Evolutionary conservation across 2,113 vertebrate genomes (phyloP).

Genomic region (Stomatorhinus ivindoensis): DNA sequence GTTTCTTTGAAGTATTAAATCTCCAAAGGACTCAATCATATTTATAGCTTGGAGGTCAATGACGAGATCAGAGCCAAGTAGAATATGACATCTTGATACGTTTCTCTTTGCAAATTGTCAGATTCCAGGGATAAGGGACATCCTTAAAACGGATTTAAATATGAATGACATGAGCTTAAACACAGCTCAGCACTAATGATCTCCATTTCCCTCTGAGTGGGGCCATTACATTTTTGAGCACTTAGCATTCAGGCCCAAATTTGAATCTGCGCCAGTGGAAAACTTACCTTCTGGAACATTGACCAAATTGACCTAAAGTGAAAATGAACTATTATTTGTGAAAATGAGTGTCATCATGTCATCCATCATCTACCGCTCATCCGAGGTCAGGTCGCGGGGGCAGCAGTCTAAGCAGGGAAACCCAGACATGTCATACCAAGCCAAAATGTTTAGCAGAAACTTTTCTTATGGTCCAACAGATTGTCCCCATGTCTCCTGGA

Average conservation of each 20-base stretch:
- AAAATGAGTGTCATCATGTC: background rate
- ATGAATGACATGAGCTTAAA: background rate
- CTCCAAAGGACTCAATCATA: background rate
- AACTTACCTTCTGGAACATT: background rate
- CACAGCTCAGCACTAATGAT: background rate
- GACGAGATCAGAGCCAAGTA: background rate
- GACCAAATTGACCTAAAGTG: background rate
- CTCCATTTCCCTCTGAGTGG: background rate
- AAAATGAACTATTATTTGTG: background rate
- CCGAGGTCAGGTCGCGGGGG: no score
- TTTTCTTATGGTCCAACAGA: background rate
- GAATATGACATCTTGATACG: background rate
- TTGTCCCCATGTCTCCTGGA: background rate
- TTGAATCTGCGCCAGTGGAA: background rate
- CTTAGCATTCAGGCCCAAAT: background rate
- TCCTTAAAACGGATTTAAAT: background rate
- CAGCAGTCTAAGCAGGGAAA: no score
- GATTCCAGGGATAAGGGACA: background rate
- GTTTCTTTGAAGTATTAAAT: background rate
- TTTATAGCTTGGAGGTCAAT: background rate
- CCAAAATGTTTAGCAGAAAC: background rate
- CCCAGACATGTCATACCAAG: background rate
- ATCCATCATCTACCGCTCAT: no score
- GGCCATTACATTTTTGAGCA: background rate
- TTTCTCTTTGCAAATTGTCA: background rate